Conservation (phyloP, 2,113 vertebrate genomes). For the Regulus satrapa region DNA sequence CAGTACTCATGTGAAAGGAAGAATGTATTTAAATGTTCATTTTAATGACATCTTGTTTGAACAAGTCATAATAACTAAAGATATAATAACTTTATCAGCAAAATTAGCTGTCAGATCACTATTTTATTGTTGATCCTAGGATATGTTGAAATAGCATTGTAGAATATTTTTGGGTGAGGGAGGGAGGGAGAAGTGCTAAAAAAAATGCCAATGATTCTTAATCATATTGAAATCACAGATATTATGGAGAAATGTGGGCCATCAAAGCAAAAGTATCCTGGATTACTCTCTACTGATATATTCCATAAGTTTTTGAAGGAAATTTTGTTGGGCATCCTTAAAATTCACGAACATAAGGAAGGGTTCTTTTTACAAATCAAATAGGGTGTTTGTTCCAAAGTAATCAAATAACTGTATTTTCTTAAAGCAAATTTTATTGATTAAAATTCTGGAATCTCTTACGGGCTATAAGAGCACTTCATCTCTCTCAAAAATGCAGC, state of each 20-base stretch:
- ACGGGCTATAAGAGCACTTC: neutral
- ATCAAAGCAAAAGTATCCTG: neutral
- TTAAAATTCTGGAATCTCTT: neutral
- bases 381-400: neutral
- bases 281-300: neutral
- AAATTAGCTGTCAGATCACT: constrained; percentile 28
- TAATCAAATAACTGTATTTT: neutral
- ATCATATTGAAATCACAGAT: neutral
- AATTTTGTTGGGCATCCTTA: neutral
- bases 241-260: neutral
- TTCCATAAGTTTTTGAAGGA: neutral
- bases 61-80: constrained; percentile 28
- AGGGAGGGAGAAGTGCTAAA: neutral
- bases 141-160: neutral
- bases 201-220: neutral
- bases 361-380: neutral
- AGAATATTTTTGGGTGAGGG: neutral
- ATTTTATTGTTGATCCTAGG: neutral
- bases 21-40: constrained; percentile 30
- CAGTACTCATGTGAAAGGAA: constrained; percentile 59
- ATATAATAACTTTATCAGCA: constrained; percentile 26
- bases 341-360: neutral
- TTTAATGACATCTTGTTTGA: constrained; percentile 43
- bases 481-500: neutral
- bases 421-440: neutral